These are phyloP conservation scores for Chydorus sphaericus DNA, from an alignment of 2,888 invertebrate species.

Conservation along the genomic window DNA sequence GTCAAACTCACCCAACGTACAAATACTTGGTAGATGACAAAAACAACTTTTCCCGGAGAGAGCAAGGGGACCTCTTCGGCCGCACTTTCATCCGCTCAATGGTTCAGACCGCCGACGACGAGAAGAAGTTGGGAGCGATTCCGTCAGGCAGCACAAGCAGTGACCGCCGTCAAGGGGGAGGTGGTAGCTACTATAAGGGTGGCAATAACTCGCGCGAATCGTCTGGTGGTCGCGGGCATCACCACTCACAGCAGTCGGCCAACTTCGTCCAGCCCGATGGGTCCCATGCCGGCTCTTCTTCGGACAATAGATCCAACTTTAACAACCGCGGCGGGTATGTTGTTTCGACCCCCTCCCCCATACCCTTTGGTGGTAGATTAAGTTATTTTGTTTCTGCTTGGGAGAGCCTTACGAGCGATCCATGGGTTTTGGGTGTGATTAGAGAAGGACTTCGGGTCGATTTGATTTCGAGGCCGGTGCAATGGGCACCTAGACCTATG, in stretches of 20 bases:
- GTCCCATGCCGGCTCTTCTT: not conserved
- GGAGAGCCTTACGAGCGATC: not conserved
- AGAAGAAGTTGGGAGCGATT: not conserved
- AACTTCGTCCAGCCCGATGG: not conserved
- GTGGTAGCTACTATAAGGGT: not conserved
- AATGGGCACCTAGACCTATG: too few species aligned
- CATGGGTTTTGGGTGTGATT: not conserved
- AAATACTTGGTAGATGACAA: not conserved
- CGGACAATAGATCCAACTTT: too few species aligned
- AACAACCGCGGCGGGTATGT: not conserved
- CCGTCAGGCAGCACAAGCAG: too few species aligned
- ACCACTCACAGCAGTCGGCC: too few species aligned
- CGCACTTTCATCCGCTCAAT: not conserved
- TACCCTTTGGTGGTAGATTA: not conserved
- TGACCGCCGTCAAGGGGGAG: not conserved
- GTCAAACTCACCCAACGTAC: not conserved
- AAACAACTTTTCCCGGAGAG: not conserved
- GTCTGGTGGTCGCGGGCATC: too few species aligned
- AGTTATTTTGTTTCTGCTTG: not conserved
- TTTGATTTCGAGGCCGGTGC: too few species aligned
- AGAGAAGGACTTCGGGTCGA: not conserved
- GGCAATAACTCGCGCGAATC: not conserved
- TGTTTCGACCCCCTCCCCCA: too few species aligned
- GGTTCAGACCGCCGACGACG: not conserved
- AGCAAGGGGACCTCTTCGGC: not conserved